Base-by-base conservation (phyloP, 2,888 invertebrate genomes). In the Trichopria drosophilae region DNA sequence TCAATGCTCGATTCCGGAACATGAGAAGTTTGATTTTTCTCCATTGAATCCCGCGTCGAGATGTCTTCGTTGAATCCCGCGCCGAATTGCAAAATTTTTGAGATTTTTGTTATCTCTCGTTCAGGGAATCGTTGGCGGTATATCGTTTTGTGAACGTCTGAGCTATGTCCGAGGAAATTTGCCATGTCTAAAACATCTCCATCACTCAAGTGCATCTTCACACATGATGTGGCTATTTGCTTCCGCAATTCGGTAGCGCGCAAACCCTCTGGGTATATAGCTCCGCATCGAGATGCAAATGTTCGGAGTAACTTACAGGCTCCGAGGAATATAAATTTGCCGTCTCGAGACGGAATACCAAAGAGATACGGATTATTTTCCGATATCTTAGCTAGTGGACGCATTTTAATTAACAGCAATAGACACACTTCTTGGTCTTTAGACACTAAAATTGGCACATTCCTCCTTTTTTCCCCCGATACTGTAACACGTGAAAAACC, bases 221-320 rank as follows among this genome's bases (percentile, higher is more conserved):
- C 23, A 15, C 37, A 15, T 20, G n/a, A 20, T 22, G 37, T 37
- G 18, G 37, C 37, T 20, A 37, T 16, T 4, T 37, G 37, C 16
- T 37, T 37, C 16, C 37, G 10, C 15, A 37, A 37, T 10, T 9
- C 20, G 18, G 37, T 37, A n/a, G 12, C 37, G 10, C 23, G 16
- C 10, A 37, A 20, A n/a, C 9, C 7, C n/a, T 37, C 19, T 12
- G 37, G 37, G 10, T 37, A 10, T 37, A 10, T 10, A 19, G 37
- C 37, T n/a, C 37, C 37, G 20, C 37, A 37, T 19, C n/a, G 12
- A 10, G 10, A 4, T 12, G 37, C 10, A 37, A 37, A 37, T 15
- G 3, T 19, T 37, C 37, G 10, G n/a, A 37, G 18, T 3, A 20
- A 10, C 10, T 20, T 20, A 22, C 37, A 37, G 10, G 37, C 37